Conservation (phyloP, 2,113 vertebrate species). For the Astur gentilis region DNA sequence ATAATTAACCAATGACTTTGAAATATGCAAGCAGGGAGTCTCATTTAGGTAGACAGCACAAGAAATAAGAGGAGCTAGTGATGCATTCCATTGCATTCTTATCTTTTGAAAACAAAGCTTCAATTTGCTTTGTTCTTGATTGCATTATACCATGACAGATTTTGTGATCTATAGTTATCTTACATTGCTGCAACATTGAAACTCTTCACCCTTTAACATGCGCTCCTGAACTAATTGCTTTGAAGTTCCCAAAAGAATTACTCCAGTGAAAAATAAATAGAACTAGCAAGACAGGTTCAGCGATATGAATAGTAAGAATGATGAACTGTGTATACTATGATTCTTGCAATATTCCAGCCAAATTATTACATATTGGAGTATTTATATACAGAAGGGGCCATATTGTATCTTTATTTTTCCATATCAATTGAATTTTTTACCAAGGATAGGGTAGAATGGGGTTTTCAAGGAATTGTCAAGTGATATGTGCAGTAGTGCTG, state of each 20-base stretch:
- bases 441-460: background rate
- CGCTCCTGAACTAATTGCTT: constrained; percentile 59
- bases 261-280: constrained; percentile 37
- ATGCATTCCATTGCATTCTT: constrained; percentile 53
- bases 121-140: constrained; percentile 52
- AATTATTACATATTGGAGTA: background rate
- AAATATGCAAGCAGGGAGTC: constrained; percentile 55
- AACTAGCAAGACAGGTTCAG: background rate
- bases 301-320: background rate
- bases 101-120: constrained; percentile 58
- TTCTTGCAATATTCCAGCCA: background rate
- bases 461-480: background rate
- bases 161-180: constrained; percentile 68
- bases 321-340: background rate
- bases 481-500: background rate
- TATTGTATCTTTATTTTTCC: background rate
- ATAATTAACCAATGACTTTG: constrained; percentile 67
- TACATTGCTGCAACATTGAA: constrained; percentile 57
- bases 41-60: constrained; percentile 60
- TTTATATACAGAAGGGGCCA: background rate
- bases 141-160: constrained; percentile 63
- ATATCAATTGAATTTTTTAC: background rate
- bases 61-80: constrained; percentile 34
- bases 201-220: constrained; percentile 57
- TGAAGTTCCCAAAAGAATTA: constrained; percentile 43